Evolutionary conservation across 2,797 vertebrate species (phyloP).

Genomic region (Macrochelys suwanniensis): DNA sequence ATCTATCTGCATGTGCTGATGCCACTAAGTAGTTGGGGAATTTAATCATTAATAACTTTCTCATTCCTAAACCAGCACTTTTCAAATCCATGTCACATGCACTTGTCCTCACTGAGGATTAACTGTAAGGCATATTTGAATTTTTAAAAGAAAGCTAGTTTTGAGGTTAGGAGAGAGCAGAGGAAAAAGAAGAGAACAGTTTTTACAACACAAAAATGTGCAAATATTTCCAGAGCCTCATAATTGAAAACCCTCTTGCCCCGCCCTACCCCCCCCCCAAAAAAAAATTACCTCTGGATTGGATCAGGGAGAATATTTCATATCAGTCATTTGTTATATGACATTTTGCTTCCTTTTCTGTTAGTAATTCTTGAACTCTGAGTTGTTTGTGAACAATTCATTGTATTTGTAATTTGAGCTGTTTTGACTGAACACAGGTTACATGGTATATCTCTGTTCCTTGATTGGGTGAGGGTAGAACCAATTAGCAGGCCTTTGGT

Average conservation of each 20-base stretch:
- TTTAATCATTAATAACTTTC: slow-evolving; percentile 29
- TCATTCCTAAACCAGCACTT: slow-evolving; percentile 55
- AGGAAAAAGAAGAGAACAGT: slow-evolving; percentile 52
- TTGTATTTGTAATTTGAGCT: slow-evolving; percentile 2
- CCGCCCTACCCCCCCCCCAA: neutral
- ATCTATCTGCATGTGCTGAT: neutral
- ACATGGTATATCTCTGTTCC: neutral
- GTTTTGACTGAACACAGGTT: neutral
- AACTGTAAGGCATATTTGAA: slow-evolving; percentile 63
- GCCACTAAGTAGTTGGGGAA: neutral
- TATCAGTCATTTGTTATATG: neutral
- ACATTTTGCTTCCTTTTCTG: neutral
- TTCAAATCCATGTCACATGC: slow-evolving; percentile 51
- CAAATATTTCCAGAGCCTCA: slow-evolving; percentile 32
- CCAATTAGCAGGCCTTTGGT: neutral
- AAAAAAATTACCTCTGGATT: slow-evolving; percentile 10
- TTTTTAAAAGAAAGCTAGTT: slow-evolving; percentile 66
- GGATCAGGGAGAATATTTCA: neutral
- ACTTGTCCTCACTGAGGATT: slow-evolving; percentile 45
- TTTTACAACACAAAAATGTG: slow-evolving; percentile 34
- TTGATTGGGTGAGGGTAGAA: neutral
- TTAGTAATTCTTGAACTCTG: neutral
- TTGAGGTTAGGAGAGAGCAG: slow-evolving; percentile 45
- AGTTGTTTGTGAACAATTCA: neutral
- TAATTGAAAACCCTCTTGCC: neutral